Evolutionary conservation across 1,140 invertebrate species (phyloP).

Genomic region (Eupristina koningsbergeri): DNA sequence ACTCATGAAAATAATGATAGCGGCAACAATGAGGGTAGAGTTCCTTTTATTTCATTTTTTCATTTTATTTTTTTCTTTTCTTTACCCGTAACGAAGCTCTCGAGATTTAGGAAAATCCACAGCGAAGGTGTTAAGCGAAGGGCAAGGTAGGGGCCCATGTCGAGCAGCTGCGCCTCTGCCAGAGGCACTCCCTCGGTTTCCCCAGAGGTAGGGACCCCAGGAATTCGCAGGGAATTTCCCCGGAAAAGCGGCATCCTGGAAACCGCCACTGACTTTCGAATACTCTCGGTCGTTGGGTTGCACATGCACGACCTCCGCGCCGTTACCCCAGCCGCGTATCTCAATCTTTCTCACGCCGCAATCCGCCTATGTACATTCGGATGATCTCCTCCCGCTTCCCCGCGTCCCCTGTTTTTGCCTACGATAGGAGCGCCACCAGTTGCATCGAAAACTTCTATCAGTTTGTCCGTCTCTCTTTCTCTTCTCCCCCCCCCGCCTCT

Average conservation of each 20-base stretch:
- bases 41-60: too few relatives aligned
- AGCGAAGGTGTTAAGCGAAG: too few relatives aligned
- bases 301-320: conserved; percentile 24
- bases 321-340: neutral
- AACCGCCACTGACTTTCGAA: neutral
- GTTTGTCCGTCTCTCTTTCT: neutral
- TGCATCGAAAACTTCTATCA: conserved; percentile 10
- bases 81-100: too few relatives aligned
- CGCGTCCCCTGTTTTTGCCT: neutral
- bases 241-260: neutral
- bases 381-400: neutral
- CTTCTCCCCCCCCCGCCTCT: too few relatives aligned
- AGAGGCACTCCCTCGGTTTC: neutral
- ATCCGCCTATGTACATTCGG: conserved; percentile 5
- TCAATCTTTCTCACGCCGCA: conserved; percentile 24
- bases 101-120: too few relatives aligned
- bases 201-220: neutral
- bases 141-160: too few relatives aligned
- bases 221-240: neutral
- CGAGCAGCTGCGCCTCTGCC: neutral
- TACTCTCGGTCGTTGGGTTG: neutral
- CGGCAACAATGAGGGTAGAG: too few relatives aligned
- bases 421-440: neutral
- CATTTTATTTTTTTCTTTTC: too few relatives aligned
- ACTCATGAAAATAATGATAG: too few relatives aligned